Conservation (phyloP, 2,888 invertebrate species). For the Suillia variegata region DNA sequence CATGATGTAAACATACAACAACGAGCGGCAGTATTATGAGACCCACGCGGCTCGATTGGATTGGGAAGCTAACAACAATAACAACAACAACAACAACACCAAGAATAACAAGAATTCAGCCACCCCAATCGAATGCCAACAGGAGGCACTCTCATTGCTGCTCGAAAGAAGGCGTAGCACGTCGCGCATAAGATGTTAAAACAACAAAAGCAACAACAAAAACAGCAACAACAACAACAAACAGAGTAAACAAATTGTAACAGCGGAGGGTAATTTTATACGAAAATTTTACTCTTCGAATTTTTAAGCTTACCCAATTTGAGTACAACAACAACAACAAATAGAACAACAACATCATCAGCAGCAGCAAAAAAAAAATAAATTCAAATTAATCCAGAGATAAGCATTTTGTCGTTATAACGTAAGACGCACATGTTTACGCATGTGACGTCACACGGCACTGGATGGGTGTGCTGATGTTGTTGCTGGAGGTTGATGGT, state of each 20-base stretch:
- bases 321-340: too few relatives aligned
- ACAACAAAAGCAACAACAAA: not conserved
- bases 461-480: not conserved
- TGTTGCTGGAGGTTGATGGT: constrained; percentile 10
- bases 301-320: too few relatives aligned
- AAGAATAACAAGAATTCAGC: too few relatives aligned
- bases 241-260: not conserved
- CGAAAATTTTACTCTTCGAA: too few relatives aligned
- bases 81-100: too few relatives aligned
- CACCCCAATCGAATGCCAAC: too few relatives aligned
- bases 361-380: too few relatives aligned
- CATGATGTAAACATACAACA: not conserved
- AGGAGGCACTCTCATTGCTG: too few relatives aligned
- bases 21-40: not conserved
- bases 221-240: not conserved
- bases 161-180: not conserved
- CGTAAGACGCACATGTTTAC: constrained; percentile 43
- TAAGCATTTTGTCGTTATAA: not conserved
- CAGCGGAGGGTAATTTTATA: not conserved
- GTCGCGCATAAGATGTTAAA: not conserved
- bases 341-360: too few relatives aligned
- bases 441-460: constrained; percentile 46
- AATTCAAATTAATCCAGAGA: too few relatives aligned
- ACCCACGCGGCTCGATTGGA: too few relatives aligned
- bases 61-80: too few relatives aligned